Conservation (phyloP, 2,797 vertebrate genomes). For the Cyclura pinguis region DNA sequence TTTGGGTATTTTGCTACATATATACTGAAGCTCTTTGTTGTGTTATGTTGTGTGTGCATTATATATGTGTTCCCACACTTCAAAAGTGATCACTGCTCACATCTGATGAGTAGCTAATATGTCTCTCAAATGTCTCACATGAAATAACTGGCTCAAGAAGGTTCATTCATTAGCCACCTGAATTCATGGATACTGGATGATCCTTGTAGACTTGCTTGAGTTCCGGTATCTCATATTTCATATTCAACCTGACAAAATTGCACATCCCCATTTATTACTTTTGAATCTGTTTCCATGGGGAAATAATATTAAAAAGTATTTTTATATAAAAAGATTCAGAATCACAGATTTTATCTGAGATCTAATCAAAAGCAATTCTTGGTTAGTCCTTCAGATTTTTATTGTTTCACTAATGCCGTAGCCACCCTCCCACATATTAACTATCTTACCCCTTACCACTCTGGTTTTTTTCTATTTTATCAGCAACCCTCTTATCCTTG, state of each 20-base stretch:
- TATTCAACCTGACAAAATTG: not conserved
- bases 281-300: not conserved
- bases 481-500: conserved; percentile 7
- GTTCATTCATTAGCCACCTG: not conserved
- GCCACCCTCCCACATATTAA: not conserved
- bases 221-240: not conserved
- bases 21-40: not conserved
- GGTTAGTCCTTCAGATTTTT: conserved; percentile 33
- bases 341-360: conserved; percentile 45
- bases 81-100: too few species aligned
- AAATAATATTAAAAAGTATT: not conserved
- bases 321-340: not conserved
- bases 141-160: not conserved
- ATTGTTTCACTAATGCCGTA: conserved; percentile 17
- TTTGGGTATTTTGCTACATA: not conserved
- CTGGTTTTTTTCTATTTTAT: conserved; percentile 6
- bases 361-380: conserved; percentile 34
- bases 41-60: not conserved
- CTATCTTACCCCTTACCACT: not conserved
- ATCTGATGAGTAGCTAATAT: not conserved
- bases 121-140: not conserved
- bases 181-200: not conserved
- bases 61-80: not conserved
- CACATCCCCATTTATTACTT: not conserved
- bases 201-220: not conserved